Evolutionary conservation across 1,140 invertebrate genomes (phyloP).

Genomic region (Diachasmimorpha longicaudata): DNA sequence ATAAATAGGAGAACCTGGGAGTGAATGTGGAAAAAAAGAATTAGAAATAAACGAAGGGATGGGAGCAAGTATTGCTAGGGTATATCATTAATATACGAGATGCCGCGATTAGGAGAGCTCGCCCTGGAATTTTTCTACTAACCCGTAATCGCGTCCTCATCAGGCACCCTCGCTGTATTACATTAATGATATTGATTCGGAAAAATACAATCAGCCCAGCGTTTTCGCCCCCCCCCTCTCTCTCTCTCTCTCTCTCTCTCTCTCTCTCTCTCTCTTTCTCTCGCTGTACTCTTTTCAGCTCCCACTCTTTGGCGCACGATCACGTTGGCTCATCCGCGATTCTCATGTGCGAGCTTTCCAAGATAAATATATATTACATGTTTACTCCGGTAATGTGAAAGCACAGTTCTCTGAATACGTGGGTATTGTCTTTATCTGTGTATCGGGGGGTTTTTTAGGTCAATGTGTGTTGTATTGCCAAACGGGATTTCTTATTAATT

Average conservation of each 20-base stretch:
- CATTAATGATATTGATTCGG: conserved; percentile 60
- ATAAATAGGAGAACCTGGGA: conserved; percentile 7
- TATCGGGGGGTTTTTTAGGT: background rate
- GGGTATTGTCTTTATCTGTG: background rate
- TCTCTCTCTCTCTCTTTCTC: background rate
- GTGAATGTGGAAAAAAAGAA: conserved; percentile 19
- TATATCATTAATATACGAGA: conserved; percentile 36
- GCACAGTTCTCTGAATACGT: background rate
- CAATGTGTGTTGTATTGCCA: background rate
- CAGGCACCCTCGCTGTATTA: conserved; percentile 53
- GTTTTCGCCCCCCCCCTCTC: background rate
- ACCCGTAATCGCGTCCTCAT: conserved; percentile 46
- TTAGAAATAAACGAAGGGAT: background rate
- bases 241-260: background rate
- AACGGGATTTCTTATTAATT: conserved; percentile 50
- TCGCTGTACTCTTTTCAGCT: background rate
- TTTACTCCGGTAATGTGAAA: background rate
- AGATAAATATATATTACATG: conserved; percentile 9
- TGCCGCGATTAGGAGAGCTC: conserved; percentile 14
- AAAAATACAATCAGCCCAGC: conserved; percentile 50
- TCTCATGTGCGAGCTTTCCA: background rate
- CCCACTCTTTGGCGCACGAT: background rate
- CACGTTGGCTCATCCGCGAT: conserved; percentile 1
- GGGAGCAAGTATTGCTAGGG: conserved; percentile 17
- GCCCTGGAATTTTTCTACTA: conserved; percentile 26